Evolutionary conservation across 30 jellyfish, hydroid and myxozoan species (phyloP), one percentile per base, ranked within the genome.

Genomic region (Rhopilema esculentum): DNA sequence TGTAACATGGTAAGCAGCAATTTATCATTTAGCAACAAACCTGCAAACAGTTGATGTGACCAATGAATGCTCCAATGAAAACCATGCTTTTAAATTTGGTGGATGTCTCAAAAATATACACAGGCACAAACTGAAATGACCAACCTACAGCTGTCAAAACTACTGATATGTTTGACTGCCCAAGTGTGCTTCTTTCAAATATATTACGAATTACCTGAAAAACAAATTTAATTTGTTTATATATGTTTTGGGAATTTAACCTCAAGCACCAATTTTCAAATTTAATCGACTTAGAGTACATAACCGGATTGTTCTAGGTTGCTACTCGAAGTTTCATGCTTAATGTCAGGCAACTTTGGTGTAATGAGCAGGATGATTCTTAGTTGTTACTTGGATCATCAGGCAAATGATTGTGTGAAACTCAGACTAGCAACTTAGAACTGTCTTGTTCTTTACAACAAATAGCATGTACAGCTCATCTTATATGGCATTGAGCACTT

Each of bases 91-190:
- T 32, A 31, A 72, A 72, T 71, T 74, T 77, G 74, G n/a, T 57
- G n/a, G 87, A 26, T 18, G 80, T 72, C 26, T 22, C 74, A 30
- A 71, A 70, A 1, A 72, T 65, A 29, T 84, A 70, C 71, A 72
- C 18, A 16, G 93, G 48, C 21, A 64, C 26, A 48, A 63, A 84
- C 52, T 68, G 31, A 61, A 84, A 65, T 23, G 93, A 20, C 49
- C 74, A 70, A 1, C 76, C 93, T 7, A 73, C 52, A 9, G 93
- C 74, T 64, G 50, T 77, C 27, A 84, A 27, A 19, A 72, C 87
- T 29, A 84, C 93, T 25, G 93, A 85, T 27, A 84, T 84, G 75
- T 84, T 84, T 19, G 93, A 84, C 22, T 84, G 93, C 0, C 93
- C 81, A 0, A 29, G 40, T 16, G 93, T 84, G 65, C 75, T 84